A percentile compares a stretch with the other conserved stretches of the same genome.
Evolutionary conservation across 2,888 invertebrate genomes (phyloP).

Genomic region (Sylvicola cinctus): DNA sequence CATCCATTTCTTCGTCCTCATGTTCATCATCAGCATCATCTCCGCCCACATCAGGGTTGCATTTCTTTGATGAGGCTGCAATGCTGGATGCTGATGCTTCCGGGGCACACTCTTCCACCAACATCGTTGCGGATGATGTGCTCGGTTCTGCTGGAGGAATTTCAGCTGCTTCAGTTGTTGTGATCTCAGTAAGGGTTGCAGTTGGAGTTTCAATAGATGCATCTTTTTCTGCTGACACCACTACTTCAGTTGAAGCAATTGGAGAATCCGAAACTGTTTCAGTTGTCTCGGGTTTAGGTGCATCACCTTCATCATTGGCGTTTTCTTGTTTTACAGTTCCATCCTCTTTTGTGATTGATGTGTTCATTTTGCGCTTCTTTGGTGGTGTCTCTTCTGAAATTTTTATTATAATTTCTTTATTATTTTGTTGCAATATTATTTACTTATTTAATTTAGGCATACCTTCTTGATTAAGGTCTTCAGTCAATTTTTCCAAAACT

Average conservation of each 20-base stretch:
- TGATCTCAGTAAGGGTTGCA: too few species aligned
- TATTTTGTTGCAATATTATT: background rate
- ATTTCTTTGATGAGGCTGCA: too few species aligned
- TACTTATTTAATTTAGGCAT: background rate
- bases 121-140: too few species aligned
- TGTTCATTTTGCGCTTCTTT: conserved; percentile 7
- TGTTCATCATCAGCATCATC: conserved; percentile 12
- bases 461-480: conserved; percentile 7
- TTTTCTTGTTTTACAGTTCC: too few species aligned
- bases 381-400: conserved; percentile 8
- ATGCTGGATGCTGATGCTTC: too few species aligned
- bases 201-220: too few species aligned
- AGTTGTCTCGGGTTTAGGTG: too few species aligned
- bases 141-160: too few species aligned
- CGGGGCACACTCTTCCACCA: too few species aligned
- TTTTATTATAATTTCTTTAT: conserved; percentile 1
- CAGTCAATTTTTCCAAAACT: conserved; percentile 6
- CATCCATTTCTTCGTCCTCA: conserved; percentile 8
- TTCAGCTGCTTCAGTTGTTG: too few species aligned
- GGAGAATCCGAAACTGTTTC: background rate
- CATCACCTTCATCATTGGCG: too few species aligned
- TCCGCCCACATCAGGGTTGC: conserved; percentile 6
- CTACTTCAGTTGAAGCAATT: background rate
- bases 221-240: too few species aligned
- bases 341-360: background rate